A percentile compares a stretch with the other conserved stretches of the same genome.
Conservation (phyloP, 2,113 vertebrate genomes). For the Centropus unirufus region DNA sequence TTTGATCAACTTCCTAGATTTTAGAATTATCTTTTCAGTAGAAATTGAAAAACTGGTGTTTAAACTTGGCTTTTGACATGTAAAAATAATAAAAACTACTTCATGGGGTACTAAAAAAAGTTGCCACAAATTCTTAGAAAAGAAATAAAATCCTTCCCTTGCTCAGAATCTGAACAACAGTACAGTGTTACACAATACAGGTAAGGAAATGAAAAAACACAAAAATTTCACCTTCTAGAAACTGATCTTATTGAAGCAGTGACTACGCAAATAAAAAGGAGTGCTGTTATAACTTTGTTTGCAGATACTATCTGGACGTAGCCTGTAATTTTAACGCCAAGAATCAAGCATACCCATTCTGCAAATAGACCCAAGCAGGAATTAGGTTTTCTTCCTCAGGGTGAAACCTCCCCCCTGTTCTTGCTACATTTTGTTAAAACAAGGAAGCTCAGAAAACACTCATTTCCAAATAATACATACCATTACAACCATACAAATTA, state of each 20-base stretch:
- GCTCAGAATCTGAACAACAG: neutral
- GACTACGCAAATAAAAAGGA: neutral
- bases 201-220: neutral
- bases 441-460: neutral
- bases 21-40: neutral
- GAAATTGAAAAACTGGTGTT: neutral
- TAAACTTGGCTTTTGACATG: neutral
- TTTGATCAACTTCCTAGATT: constrained; percentile 22
- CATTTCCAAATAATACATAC: neutral
- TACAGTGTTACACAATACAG: neutral
- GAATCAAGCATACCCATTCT: neutral
- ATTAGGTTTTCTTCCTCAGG: neutral
- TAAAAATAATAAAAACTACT: neutral
- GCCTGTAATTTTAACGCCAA: neutral
- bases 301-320: rapidly evolving
- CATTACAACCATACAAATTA: neutral
- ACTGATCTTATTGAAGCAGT: neutral
- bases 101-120: neutral
- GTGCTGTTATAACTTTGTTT: neutral
- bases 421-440: neutral
- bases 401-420: neutral
- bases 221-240: neutral
- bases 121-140: neutral
- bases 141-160: neutral
- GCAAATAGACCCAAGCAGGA: neutral